phyloP scores from a whole-genome alignment of 2,888 invertebrate species.

The Xylota segnis region DNA sequence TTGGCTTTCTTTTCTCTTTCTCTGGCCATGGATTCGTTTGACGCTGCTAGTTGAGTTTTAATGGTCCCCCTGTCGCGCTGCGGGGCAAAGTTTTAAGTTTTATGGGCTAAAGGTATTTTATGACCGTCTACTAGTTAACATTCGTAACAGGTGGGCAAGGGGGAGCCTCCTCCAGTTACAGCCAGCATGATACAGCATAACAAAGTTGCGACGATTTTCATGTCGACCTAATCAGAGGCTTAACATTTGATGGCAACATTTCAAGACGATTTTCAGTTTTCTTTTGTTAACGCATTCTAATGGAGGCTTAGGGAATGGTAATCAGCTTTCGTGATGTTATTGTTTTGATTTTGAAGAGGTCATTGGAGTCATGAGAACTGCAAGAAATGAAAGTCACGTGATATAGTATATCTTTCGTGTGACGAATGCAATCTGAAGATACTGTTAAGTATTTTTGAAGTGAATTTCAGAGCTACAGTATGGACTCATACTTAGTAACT shows the following conservation, averaged over 20 bases:
- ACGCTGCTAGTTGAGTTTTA: constrained; percentile 25
- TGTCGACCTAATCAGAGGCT: constrained; percentile 37
- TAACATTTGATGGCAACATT: constrained; percentile 33
- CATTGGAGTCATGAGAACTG: neutral
- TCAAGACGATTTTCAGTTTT: constrained; percentile 24
- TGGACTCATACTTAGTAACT: too few relatives aligned
- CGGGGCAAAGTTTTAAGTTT: constrained; percentile 28
- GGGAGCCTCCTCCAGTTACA: constrained; percentile 7
- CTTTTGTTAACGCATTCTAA: neutral
- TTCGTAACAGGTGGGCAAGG: neutral
- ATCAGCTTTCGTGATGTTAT: neutral
- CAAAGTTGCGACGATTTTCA: constrained; percentile 34
- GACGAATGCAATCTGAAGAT: neutral
- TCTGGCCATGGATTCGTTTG: constrained; percentile 25
- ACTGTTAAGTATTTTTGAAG: too few relatives aligned
- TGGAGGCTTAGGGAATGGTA: neutral
- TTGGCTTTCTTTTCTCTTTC: constrained; percentile 65
- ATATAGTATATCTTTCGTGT: neutral
- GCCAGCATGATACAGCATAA: neutral
- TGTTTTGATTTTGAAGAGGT: neutral
- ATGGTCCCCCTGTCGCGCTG: constrained; percentile 19
- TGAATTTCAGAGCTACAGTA: too few relatives aligned
- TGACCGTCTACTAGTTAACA: constrained; percentile 16
- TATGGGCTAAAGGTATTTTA: constrained; percentile 47
- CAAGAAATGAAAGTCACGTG: neutral